Base-by-base conservation (phyloP, 2,113 vertebrate species). In the Lampris incognitus region DNA sequence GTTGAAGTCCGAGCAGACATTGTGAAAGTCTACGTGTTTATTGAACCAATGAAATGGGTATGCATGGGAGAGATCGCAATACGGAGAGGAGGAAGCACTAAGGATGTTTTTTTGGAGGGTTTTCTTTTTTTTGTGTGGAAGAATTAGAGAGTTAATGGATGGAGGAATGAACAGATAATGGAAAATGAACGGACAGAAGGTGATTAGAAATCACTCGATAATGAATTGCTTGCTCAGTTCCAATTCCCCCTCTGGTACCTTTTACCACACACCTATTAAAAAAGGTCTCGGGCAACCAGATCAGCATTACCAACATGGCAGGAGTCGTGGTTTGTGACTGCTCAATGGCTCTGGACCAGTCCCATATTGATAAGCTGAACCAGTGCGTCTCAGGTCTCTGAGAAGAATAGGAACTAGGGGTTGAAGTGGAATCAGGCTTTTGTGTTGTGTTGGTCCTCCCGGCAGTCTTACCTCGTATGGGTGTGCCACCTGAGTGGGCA, bases 401-500 rank as follows among this genome's bases (percentile, higher is more conserved):
- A 77, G 84, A 83, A 78, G 84, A 89, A 87, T 78, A 83, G 91
- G 86, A 85, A 86, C 70, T 78, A 54, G 86, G 77, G 82, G 83
- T 80, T 77, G 88, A 84, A 91, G 89, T 89, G 87, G 87, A 92
- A 90, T 89, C 86, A 71, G 88, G 90, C 89, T 84, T 87, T 85
- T 88, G 85, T 92, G 87, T 90, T 74, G 88, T 82, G 92, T 91
- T 81, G 89, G 85, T 93, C 90, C 88, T 92, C 90, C 88, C 89
- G 84, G 92, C 90, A 79, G 87, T 93, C 92, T 93, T 93, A 93
- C 92, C 92, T 93, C 92, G 89, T 92, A 93, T 93, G 89, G 92
- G 92, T 88, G 92, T 93, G 92, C 92, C 92, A 93, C 92, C 92
- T 93, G 91, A 92, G 83, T 93, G 92, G 89, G 91, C 92, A 93